phyloP scores from a whole-genome alignment of 2,888 invertebrate genomes.

The Thera britannica region DNA sequence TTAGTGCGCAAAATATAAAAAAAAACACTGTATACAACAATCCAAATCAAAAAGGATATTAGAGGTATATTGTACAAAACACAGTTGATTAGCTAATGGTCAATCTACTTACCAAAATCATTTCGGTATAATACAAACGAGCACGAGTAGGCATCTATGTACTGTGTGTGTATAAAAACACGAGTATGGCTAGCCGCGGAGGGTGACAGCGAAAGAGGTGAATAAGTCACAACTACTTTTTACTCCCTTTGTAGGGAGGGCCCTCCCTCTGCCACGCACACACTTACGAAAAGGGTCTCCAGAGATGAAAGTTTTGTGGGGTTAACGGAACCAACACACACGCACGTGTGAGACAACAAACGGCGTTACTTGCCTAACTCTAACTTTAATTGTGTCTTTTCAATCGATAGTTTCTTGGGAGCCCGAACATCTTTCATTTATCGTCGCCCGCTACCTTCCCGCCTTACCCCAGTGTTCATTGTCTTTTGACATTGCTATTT shows the following conservation, averaged over 20 bases:
- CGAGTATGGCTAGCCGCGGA: conserved; percentile 65
- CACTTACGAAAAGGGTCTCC: conserved; percentile 65
- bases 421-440: conserved; percentile 60
- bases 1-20: background rate
- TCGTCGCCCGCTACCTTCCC: conserved; percentile 48
- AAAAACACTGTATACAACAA: conserved; percentile 24
- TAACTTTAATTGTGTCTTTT: conserved; percentile 85
- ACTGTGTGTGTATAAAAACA: conserved; percentile 56
- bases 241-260: conserved; percentile 80
- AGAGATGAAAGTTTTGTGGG: conserved; percentile 84
- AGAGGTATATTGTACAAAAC: background rate
- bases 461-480: conserved; percentile 45
- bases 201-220: conserved; percentile 85
- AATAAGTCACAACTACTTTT: conserved; percentile 83
- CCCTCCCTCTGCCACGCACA: conserved; percentile 56
- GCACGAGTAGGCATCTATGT: conserved; percentile 5
- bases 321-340: conserved; percentile 77
- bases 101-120: conserved; percentile 11
- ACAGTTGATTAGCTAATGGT: conserved; percentile 1
- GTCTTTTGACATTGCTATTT: conserved; percentile 53
- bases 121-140: conserved; percentile 11
- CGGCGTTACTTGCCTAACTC: conserved; percentile 80
- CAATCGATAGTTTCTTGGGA: conserved; percentile 78
- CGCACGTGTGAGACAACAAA: conserved; percentile 78
- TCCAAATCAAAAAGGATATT: background rate